Percentiles rank a stretch among this genome's conserved stretches.
Evolutionary conservation across 2,888 invertebrate species (phyloP).

Genomic region (Drosophila nr. perissopoda): DNA sequence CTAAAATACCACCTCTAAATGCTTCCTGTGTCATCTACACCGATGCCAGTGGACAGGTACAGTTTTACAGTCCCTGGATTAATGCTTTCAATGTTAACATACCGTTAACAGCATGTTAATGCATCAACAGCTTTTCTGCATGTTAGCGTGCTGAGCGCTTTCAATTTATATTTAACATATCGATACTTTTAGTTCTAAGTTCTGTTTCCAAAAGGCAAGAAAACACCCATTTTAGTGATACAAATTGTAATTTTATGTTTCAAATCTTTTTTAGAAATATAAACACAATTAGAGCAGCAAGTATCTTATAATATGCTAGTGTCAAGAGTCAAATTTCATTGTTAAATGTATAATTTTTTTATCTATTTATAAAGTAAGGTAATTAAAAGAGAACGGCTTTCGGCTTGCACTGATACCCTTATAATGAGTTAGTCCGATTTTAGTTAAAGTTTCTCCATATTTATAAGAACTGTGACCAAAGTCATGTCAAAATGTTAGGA

Average conservation of each 20-base stretch:
- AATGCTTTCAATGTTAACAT: constrained; percentile 24
- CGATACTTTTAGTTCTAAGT: constrained; percentile 35
- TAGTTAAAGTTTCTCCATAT: neutral
- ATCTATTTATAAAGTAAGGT: constrained; percentile 18
- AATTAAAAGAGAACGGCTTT: constrained; percentile 1
- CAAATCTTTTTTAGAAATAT: constrained; percentile 50
- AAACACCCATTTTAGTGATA: constrained; percentile 22
- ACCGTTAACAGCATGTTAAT: constrained; percentile 44
- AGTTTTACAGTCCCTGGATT: constrained; percentile 42
- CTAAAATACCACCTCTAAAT: constrained; percentile 91
- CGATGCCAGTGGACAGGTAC: constrained; percentile 97
- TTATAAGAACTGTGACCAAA: neutral
- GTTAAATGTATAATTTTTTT: constrained; percentile 18
- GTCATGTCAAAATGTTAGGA: neutral
- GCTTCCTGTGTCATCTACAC: constrained; percentile 97
- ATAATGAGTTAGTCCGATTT: constrained; percentile 3
- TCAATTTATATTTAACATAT: neutral
- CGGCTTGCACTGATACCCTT: constrained; percentile 23
- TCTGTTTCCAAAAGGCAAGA: constrained; percentile 33
- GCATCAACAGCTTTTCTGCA: constrained; percentile 33
- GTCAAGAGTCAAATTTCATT: constrained; percentile 31
- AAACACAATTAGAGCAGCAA: constrained; percentile 77
- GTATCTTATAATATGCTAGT: constrained; percentile 45
- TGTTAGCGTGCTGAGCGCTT: constrained; percentile 13
- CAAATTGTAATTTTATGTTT: constrained; percentile 42